These are phyloP conservation scores for Pseudomugil tenellus DNA, from an alignment of 2,797 vertebrate species.

Conservation along the genomic window DNA sequence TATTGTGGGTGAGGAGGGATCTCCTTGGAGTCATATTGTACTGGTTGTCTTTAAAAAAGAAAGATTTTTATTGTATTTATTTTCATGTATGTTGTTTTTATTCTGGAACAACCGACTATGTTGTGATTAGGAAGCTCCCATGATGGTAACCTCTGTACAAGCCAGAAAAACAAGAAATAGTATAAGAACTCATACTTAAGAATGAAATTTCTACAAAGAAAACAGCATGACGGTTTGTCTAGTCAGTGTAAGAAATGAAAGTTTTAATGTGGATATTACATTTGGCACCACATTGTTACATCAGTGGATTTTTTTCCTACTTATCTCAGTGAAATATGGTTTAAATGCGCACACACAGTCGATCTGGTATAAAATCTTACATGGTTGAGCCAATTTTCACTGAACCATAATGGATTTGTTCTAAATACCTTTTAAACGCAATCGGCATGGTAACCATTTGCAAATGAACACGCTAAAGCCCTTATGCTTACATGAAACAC, in stretches of 20 bases:
- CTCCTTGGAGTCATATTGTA: background rate
- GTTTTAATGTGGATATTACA: background rate
- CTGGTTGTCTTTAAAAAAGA: background rate
- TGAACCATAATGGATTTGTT: background rate
- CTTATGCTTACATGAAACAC: background rate
- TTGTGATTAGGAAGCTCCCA: background rate
- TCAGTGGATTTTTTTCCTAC: background rate
- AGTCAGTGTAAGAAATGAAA: background rate
- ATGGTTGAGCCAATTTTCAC: background rate
- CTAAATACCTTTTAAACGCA: background rate
- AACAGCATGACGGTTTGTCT: background rate
- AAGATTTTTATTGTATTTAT: background rate
- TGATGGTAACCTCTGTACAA: too few relatives aligned
- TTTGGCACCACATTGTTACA: background rate
- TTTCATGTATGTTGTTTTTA: background rate
- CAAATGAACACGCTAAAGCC: background rate
- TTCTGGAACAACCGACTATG: background rate
- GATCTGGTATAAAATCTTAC: background rate
- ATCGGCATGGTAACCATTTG: background rate
- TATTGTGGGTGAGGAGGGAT: background rate
- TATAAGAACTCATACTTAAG: background rate
- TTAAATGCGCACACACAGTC: background rate
- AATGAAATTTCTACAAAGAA: too few relatives aligned
- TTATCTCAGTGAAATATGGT: background rate
- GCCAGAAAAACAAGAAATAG: background rate